Evolutionary conservation across 2,888 invertebrate species (phyloP), one percentile per base, ranked within the genome.

Genomic region (Drosophila suboccidentalis): DNA sequence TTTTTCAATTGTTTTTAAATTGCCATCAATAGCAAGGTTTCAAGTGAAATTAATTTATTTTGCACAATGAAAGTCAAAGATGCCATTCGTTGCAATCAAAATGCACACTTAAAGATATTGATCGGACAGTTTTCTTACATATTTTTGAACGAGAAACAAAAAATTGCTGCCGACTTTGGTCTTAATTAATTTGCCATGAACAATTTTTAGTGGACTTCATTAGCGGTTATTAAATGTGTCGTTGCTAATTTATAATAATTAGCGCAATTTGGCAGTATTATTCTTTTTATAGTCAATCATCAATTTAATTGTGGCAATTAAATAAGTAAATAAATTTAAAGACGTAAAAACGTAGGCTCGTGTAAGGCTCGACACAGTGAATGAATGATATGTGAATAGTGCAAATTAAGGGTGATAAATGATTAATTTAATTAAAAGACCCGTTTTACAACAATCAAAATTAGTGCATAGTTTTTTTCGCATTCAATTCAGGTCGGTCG

Each of bases 31-130:
- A 82, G 86, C 84, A 79, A 84, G 84, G 82, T 79, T 78, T 76
- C 70, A 90, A 87, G 82, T 82, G 80, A 85, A 80, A 83, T 87
- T 78, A 87, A 90, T 88, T 87, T 81, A 84, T 87, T 84, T 85
- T 84, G 80, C 82, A 82, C 82, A 89, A 71, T 71, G 78, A 84
- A 87, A 84, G 78, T 74, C 80, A 82, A 82, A 83, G 84, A 79
- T 89, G 84, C 84, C 82, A 80, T 85, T 83, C 65, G 63, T 55
- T 81, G 68, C 69, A 82, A 79, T 85, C 36, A 72, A 80, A 60
- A 29, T 47, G n/a, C 44, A 50, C 34, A 53, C 19, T 50, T 63
- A 44, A 26, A 32, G 47, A 70, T 50, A 58, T 11, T 36, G 46
- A 70, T 78, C 62, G 34, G 22, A 58, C 32, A 61, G 43, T 29